phyloP scores from a whole-genome alignment of 2,888 invertebrate genomes.

The Lysandra coridon region DNA sequence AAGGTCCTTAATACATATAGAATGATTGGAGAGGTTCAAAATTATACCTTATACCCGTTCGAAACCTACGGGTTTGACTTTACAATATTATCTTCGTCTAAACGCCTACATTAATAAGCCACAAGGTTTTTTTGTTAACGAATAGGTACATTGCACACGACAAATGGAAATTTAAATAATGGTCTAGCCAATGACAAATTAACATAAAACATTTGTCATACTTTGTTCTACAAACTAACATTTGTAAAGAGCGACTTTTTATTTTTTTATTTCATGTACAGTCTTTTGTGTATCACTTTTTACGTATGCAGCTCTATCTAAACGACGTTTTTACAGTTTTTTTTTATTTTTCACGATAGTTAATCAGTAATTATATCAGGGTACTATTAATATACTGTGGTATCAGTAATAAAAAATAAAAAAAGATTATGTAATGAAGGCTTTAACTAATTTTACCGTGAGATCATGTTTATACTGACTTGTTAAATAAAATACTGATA shows the following conservation, averaged over 20 bases:
- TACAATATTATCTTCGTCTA: background rate
- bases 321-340: background rate
- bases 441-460: background rate
- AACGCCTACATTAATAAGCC: background rate
- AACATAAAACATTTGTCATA: slow-evolving; percentile 31
- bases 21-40: background rate
- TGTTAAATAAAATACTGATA: background rate
- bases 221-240: slow-evolving; percentile 24
- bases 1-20: background rate
- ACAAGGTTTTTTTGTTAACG: background rate
- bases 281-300: slow-evolving; percentile 2
- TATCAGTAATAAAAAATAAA: background rate
- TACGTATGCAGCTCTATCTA: background rate
- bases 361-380: background rate
- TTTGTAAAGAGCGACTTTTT: slow-evolving; percentile 27
- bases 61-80: background rate
- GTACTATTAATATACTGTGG: no score
- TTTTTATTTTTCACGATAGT: background rate
- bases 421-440: background rate
- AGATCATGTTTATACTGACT: background rate
- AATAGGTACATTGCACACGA: slow-evolving; percentile 25
- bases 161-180: slow-evolving; percentile 34
- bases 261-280: slow-evolving; percentile 28
- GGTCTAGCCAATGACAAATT: slow-evolving; percentile 34
- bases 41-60: background rate